These are phyloP conservation scores for Toxostoma redivivum DNA, from an alignment of 2,113 vertebrate genomes.

Conservation along the genomic window DNA sequence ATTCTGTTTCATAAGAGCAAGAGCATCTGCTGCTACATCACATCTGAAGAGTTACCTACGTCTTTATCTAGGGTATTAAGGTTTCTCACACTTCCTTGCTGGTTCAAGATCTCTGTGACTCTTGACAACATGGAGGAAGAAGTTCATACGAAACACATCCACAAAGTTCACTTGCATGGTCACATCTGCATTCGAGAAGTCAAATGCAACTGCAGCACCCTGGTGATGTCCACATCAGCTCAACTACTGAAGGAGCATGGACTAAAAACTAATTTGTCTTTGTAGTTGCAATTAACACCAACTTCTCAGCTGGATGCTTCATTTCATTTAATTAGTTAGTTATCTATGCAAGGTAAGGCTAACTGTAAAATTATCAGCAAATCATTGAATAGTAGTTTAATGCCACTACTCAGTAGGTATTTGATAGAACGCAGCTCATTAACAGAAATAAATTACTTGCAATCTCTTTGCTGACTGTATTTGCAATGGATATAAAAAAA, in stretches of 20 bases:
- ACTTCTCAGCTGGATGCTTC: not conserved
- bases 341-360: not conserved
- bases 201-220: fast-evolving
- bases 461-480: not conserved
- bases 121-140: not conserved
- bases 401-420: not conserved
- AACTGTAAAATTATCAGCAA: not conserved
- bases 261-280: not conserved
- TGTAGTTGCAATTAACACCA: not conserved
- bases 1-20: not conserved
- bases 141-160: not conserved
- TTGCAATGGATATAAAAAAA: not conserved
- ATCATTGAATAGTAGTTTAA: not conserved
- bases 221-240: not conserved
- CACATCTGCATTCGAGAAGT: fast-evolving
- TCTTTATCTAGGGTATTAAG: not conserved
- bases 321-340: not conserved
- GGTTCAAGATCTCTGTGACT: not conserved
- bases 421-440: not conserved
- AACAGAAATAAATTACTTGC: not conserved
- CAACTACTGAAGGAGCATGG: not conserved
- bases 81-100: not conserved
- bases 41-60: not conserved
- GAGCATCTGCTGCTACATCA: not conserved
- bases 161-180: not conserved